Base-by-base conservation (phyloP, 2,888 invertebrate species). In the Ormyrus labotus region DNA sequence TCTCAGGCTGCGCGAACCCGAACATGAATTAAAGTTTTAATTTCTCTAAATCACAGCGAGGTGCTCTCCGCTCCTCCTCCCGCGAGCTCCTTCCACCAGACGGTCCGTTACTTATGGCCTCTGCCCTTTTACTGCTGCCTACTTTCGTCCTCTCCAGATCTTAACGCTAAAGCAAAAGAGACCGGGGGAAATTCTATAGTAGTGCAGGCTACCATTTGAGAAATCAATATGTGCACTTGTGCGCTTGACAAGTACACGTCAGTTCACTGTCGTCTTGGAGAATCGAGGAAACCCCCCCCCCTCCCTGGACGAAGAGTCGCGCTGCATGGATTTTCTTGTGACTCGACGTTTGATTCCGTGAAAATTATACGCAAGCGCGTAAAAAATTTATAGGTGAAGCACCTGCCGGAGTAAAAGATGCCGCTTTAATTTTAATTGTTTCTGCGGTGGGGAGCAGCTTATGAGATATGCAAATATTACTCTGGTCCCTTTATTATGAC, bases 1-100 rank as follows among this genome's bases (percentile, higher is more conserved):
- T 83, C 82, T 83, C 83, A 53, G n/a, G 19, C 7, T 8, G 61
- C 19, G 83, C 85, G 85, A 86, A 83, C 85, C 87, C 87, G 89
- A 89, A 90, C 90, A 89, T 90, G 90, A 90, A 90, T 89, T 89
- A 90, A 91, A 90, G 88, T 90, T 91, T 91, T 91, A 91, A 91
- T 91, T 91, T 91, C 90, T 90, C 89, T 89, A 88, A 90, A 90
- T 90, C 90, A 89, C 90, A 87, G 88, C 86, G 87, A 50, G 73
- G 87, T 88, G 58, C 57, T 78, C 58, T 58, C 58, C 57, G 9
- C 51, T 69, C 63, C 7, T 47, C 63, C 51, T 34, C 50, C 6
- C 48, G 19, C 58, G 85, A 87, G 88, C 88, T 86, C 86, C 88
- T 88, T 89, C 87, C 86, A 88, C 86, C 89, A 89, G 89, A 89